phyloP scores from a whole-genome alignment of 2,113 vertebrate genomes.

The Riparia riparia region DNA sequence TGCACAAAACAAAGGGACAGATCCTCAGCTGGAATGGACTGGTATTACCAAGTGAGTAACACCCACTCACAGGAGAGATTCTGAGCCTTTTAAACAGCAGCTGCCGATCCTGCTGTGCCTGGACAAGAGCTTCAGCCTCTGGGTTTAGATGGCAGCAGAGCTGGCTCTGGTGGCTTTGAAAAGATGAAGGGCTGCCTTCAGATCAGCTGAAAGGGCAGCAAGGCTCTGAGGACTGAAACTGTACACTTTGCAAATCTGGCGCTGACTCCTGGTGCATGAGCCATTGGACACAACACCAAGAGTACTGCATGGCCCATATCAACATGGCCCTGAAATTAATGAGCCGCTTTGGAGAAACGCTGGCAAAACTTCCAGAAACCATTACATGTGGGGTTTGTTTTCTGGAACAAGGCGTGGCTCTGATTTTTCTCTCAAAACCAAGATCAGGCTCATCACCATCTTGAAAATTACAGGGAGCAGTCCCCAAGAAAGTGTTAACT shows the following conservation, averaged over 20 bases:
- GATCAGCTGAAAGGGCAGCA: background rate
- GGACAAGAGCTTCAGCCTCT: background rate
- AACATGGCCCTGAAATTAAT: background rate
- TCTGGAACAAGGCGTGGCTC: background rate
- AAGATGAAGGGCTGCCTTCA: background rate
- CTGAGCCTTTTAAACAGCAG: background rate
- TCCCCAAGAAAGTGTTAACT: background rate
- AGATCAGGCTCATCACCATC: background rate
- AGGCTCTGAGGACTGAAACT: background rate
- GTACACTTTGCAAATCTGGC: background rate
- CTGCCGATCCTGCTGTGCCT: background rate
- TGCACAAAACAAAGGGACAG: slow-evolving; percentile 51
- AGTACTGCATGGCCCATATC: background rate
- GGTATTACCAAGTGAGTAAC: slow-evolving; percentile 36
- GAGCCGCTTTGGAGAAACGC: background rate
- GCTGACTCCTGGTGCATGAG: background rate
- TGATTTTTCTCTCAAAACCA: slow-evolving; percentile 12
- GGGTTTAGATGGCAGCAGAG: background rate
- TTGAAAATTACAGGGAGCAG: background rate
- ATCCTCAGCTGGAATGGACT: slow-evolving; percentile 46
- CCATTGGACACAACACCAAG: background rate
- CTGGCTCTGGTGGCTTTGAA: background rate
- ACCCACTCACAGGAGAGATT: slow-evolving; percentile 41
- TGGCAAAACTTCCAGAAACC: slow-evolving; percentile 17
- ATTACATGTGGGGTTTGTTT: background rate